phyloP scores from a whole-genome alignment of 2,888 invertebrate genomes.

The Noctua janthina region DNA sequence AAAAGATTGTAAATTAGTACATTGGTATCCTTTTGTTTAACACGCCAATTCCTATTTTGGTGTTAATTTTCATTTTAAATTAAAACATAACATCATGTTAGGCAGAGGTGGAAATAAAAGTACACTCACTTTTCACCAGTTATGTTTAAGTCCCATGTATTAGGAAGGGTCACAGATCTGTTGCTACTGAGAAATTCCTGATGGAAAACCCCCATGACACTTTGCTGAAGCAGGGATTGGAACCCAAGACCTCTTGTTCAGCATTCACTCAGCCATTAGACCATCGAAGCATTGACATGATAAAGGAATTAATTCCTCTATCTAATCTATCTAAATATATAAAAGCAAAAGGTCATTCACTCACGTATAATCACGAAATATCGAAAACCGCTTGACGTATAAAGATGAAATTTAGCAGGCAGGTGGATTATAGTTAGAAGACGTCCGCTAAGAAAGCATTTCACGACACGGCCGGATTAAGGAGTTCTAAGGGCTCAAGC shows the following conservation, averaged over 20 bases:
- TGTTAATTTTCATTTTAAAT: background rate
- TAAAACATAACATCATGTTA: background rate
- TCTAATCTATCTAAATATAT: too few species aligned
- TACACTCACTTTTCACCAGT: background rate
- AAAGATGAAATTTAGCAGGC: too few species aligned
- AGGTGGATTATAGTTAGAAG: too few species aligned
- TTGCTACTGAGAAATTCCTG: background rate
- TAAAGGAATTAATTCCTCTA: background rate
- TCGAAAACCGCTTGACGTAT: too few species aligned
- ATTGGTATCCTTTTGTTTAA: background rate
- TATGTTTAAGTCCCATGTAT: background rate
- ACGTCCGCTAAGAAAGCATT: too few species aligned
- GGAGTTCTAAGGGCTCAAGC: too few species aligned
- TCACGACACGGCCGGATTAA: too few species aligned
- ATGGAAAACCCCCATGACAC: background rate
- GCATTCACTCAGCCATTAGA: background rate
- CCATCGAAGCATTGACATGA: background rate
- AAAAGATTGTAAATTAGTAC: constrained; percentile 5
- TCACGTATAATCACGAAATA: too few species aligned
- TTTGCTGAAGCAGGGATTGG: background rate
- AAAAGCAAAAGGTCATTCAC: too few species aligned
- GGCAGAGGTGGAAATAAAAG: background rate
- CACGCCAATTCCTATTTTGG: background rate
- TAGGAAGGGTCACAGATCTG: background rate
- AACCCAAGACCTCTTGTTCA: background rate